phyloP scores from a whole-genome alignment of 1,140 invertebrate species.

The Cydia pomonella region DNA sequence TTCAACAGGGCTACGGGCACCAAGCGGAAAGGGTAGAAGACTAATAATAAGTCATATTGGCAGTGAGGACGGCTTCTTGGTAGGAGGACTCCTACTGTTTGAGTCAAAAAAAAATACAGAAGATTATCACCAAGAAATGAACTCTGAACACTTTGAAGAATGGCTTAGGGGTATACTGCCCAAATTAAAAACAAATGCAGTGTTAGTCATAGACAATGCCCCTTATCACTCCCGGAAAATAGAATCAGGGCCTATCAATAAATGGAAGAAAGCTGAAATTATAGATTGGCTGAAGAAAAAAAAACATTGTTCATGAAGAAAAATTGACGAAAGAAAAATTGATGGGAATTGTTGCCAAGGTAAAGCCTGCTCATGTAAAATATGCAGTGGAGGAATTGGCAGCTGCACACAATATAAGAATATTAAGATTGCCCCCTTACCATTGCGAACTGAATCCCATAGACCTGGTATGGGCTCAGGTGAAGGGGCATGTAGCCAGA shows the following conservation, averaged over 20 bases:
- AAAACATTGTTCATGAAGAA: constrained; percentile 24
- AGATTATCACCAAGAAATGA: too few relatives aligned
- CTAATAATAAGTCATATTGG: too few relatives aligned
- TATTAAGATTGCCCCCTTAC: constrained; percentile 57
- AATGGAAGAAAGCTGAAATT: constrained; percentile 32
- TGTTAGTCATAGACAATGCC: constrained; percentile 38
- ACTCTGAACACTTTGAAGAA: too few relatives aligned
- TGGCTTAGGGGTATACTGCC: constrained; percentile 32
- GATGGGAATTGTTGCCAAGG: constrained; percentile 27
- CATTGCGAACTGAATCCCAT: constrained; percentile 67
- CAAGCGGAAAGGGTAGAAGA: too few relatives aligned
- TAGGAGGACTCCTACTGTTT: too few relatives aligned
- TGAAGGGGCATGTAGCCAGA: constrained; percentile 55
- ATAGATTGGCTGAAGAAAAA: constrained; percentile 30
- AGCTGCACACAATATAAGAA: constrained; percentile 38
- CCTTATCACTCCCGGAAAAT: constrained; percentile 30
- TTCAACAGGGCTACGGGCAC: too few relatives aligned
- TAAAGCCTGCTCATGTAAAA: constrained; percentile 35
- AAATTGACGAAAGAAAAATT: constrained; percentile 27
- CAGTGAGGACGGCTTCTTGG: too few relatives aligned
- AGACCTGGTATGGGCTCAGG: constrained; percentile 57
- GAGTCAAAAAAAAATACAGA: too few relatives aligned
- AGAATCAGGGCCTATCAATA: constrained; percentile 26
- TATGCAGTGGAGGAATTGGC: constrained; percentile 37
- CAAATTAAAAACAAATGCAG: constrained; percentile 23